Percentiles rank a stretch among this genome's conserved stretches.
Conservation (phyloP, 2,888 invertebrate genomes). For the Macrophya annulata region DNA sequence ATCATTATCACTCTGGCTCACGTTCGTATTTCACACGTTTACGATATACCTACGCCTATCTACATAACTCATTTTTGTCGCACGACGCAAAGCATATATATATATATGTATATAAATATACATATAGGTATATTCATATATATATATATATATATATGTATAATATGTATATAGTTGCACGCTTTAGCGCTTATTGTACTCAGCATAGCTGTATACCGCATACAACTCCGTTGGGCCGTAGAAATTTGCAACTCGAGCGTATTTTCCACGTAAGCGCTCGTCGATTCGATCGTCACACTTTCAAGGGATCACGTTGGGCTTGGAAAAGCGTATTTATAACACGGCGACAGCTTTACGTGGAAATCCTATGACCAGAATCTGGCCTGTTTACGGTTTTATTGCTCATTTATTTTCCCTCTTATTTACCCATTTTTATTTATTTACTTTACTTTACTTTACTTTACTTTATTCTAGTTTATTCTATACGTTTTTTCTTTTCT, state of each 20-base stretch:
- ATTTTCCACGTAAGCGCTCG: conserved; percentile 67
- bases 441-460: neutral
- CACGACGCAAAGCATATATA: neutral
- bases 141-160: neutral
- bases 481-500: no score
- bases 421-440: neutral
- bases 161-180: neutral
- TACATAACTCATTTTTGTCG: neutral
- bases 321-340: conserved; percentile 1
- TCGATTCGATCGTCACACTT: conserved; percentile 65
- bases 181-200: conserved; percentile 16
- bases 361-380: conserved; percentile 11
- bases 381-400: neutral
- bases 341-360: conserved; percentile 18
- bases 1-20: conserved; percentile 32
- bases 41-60: neutral
- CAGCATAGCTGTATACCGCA: conserved; percentile 50
- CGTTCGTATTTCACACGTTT: neutral
- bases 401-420: neutral
- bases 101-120: no score
- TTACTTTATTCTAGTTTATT: neutral
- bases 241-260: conserved; percentile 64
- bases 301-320: neutral
- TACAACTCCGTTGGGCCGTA: conserved; percentile 62
- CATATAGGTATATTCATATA: no score